Conservation (phyloP, 2,113 vertebrate species). For the Mastomys coucha region DNA sequence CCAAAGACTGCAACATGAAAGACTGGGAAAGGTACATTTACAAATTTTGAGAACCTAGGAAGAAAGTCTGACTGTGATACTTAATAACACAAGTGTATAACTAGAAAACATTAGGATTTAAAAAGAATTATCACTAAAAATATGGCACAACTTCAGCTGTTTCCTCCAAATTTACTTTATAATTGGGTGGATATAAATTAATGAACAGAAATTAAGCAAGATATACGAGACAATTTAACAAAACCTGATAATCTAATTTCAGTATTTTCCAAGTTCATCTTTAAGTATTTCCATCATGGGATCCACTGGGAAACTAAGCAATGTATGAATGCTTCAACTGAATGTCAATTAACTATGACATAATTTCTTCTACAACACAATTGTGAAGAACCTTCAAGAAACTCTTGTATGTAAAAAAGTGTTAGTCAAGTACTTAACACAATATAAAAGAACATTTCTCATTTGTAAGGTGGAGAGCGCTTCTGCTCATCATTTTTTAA, state of each 20-base stretch:
- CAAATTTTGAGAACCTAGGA: constrained; percentile 84
- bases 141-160: constrained; percentile 88
- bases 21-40: constrained; percentile 83
- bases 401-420: constrained; percentile 75
- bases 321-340: constrained; percentile 61
- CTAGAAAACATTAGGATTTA: constrained; percentile 84
- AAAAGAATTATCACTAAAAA: constrained; percentile 83
- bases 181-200: constrained; percentile 81
- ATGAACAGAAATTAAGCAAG: constrained; percentile 79
- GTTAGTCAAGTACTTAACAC: constrained; percentile 73
- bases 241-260: constrained; percentile 70
- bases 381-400: constrained; percentile 71
- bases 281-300: constrained; percentile 77
- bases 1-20: constrained; percentile 71
- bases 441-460: constrained; percentile 73
- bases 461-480: constrained; percentile 72
- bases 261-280: constrained; percentile 69
- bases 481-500: constrained; percentile 74
- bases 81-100: constrained; percentile 70
- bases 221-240: constrained; percentile 78
- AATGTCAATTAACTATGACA: constrained; percentile 64
- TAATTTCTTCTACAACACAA: constrained; percentile 65
- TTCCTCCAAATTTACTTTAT: constrained; percentile 84
- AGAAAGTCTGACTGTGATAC: constrained; percentile 81
- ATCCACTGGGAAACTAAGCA: constrained; percentile 73